Evolutionary conservation across 2,888 invertebrate genomes (phyloP), one percentile per base, ranked within the genome.

Genomic region (Melanostoma mellinum): DNA sequence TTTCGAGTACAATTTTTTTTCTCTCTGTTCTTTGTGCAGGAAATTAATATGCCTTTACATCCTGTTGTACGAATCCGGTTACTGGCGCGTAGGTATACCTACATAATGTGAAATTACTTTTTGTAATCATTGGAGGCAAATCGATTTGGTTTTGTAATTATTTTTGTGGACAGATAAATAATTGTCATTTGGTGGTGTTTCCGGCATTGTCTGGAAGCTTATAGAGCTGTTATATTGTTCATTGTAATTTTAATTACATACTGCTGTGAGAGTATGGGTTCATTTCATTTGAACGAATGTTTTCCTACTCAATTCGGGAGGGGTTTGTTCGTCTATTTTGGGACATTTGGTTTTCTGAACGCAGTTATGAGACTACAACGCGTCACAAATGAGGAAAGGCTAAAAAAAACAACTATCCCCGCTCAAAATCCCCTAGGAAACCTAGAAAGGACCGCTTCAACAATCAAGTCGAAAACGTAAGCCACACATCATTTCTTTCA

Each of bases 1-100:
- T 74, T 69, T 40, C 38, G n/a, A 48, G 6, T 35, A 53, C 5
- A 9, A 20, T 9, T 9, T 44, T 1, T 42, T 53, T 53, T 2
- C 9, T 61, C 36, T 50, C 0, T 46, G 9, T 56, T 6, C 53
- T 33, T 42, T 48, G 52, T 55, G n/a, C 56, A 72, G 77, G 77
- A 78, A 78, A 78, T 78, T 65, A 78, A 77, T 77, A 65, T 71
- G 40, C 63, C 71, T 63, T 55, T 50, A 71, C 38, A 78, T 78
- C 68, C 77, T 78, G 72, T 38, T 9, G 2, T 52, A 33, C 9
- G 65, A 52, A 52, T 78, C 44, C 77, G 6, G 71, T 72, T 60
- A 20, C 60, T 72, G 72, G 10, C 48, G 20, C 40, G 48, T 44
- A 40, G 36, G 35, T 20, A 3, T n/a, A 10, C 35, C 6, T n/a